Percentiles rank a stretch among this genome's conserved stretches.
These are phyloP conservation scores for Ambastaia sidthimunki DNA, from an alignment of 2,797 vertebrate species.

Conservation along the genomic window DNA sequence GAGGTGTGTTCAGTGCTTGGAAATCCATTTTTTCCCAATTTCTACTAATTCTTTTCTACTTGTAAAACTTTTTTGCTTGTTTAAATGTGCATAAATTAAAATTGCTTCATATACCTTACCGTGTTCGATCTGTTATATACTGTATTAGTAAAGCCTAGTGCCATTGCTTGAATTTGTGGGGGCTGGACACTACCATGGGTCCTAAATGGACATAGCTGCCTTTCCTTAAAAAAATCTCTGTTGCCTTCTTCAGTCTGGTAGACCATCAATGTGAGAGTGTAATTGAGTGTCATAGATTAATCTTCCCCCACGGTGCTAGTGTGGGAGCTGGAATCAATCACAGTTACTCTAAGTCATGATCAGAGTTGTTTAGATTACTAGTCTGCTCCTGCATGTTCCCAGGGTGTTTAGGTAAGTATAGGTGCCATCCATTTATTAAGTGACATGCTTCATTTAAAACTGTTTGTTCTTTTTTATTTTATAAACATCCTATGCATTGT, in stretches of 20 bases:
- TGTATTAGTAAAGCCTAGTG: conserved; percentile 17
- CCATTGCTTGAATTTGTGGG: neutral
- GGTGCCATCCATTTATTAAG: conserved; percentile 41
- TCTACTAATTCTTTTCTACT: conserved; percentile 79
- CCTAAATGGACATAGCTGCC: too few species aligned
- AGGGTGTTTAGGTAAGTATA: conserved; percentile 43
- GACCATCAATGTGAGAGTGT: conserved; percentile 75
- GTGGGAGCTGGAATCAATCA: conserved; percentile 65
- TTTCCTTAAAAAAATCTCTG: conserved; percentile 62
- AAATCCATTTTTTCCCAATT: conserved; percentile 71
- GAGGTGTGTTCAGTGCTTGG: conserved; percentile 59
- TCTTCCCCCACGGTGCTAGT: conserved; percentile 51
- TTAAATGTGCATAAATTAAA: conserved; percentile 85
- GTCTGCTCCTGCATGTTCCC: conserved; percentile 20
- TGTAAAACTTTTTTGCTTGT: conserved; percentile 74
- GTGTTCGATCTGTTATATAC: conserved; percentile 64
- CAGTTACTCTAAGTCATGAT: conserved; percentile 66
- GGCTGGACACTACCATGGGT: neutral
- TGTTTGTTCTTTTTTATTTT: conserved; percentile 4
- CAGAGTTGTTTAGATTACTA: conserved; percentile 26
- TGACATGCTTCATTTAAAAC: conserved; percentile 38
- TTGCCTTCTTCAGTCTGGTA: conserved; percentile 78
- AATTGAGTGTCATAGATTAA: conserved; percentile 67
- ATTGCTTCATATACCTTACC: conserved; percentile 73
- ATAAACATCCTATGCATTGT: conserved; percentile 29